Evolutionary conservation across 2,888 invertebrate species (phyloP), one percentile per base, ranked within the genome.

Genomic region (Melikaiella ostensackeni): DNA sequence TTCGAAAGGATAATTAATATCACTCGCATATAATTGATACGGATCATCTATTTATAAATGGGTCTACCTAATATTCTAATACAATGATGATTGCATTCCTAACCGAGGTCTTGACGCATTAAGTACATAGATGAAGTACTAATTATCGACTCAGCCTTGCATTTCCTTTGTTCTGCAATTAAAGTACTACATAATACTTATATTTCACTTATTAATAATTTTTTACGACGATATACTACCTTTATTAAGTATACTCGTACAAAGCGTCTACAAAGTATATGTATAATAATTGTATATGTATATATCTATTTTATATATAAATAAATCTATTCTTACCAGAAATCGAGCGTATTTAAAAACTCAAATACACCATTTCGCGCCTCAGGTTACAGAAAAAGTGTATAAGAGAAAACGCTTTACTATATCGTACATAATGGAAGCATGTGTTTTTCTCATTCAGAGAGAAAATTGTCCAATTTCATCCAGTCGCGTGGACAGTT

Each of bases 381-480:
- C 50, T 74, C 81, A 80, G 77, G 66, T 73, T 74, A 24, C 27
- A 74, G 19, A 74, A 83, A 80, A 80, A 82, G 76, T 77, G 50
- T 55, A 57, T 46, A 61, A 33, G 19, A 66, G 46, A 77, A 61
- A 79, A 57, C 59, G 64, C 38, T 77, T 80, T 73, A 33, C 75
- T 77, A 79, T 83, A 83, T 83, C 81, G 82, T 83, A 84, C 78
- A 85, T 82, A 81, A 81, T 88, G 89, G 88, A 90, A 89, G 88
- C 86, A 88, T 88, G 73, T 83, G 88, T 88, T 88, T 89, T 88
- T 89, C 87, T 78, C 79, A 46, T 27, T 55, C 82, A 86, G 85
- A 88, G 88, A 89, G 86, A 86, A 86, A 89, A 87, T 86, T 86
- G 86, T 89, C 84, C 84, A 64, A 75, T 80, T 79, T 55, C 33